Base-by-base conservation (phyloP, 2,113 vertebrate species). In the Burhinus bistriatus region DNA sequence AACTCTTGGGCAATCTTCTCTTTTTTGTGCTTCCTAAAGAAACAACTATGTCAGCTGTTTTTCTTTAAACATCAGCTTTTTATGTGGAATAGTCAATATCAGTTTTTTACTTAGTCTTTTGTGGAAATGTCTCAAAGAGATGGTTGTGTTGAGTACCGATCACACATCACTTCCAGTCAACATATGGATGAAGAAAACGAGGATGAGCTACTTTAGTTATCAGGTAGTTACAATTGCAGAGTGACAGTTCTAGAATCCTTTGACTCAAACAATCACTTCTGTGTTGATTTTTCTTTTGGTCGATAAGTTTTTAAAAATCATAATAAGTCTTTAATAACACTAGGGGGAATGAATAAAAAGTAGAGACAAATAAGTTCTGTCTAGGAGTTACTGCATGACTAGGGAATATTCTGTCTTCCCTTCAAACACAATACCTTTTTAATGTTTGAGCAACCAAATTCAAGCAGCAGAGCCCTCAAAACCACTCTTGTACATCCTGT, bases 11-110 rank as follows among this genome's bases (percentile, higher is more conserved):
- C 87, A 96, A 83, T 89, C 14, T 26, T 51, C 78, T 72, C 38
- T 92, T 69, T 92, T 78, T 30, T 91, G 10, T 49, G 34, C 54
- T 94, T 95, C 71, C 52, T 88, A 85, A 90, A 85, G 73, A 94
- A 96, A 93, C 44, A 69, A 11, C 40, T 30, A 6, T 94, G 38
- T 92, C 92, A 93, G 88, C 61, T 82, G 55, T 61, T 47, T 66
- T 78, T 71, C 55, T 83, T 88, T 64, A 70, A 70, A 52, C 57
- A 87, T 85, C 29, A 82, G 77, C 70, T 87, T 85, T 85, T 95
- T 72, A 52, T 93, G 71, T 79, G 40, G 34, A 72, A 49, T 92
- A 84, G 19, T 86, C 57, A 76, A 44, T 96, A 84, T 23, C 2
- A 0, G 9, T 59, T 69, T 92, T 75, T 77, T 26, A 57, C 23